Base-by-base conservation (phyloP, 1,140 invertebrate species). In the Heliconius hermathena region DNA sequence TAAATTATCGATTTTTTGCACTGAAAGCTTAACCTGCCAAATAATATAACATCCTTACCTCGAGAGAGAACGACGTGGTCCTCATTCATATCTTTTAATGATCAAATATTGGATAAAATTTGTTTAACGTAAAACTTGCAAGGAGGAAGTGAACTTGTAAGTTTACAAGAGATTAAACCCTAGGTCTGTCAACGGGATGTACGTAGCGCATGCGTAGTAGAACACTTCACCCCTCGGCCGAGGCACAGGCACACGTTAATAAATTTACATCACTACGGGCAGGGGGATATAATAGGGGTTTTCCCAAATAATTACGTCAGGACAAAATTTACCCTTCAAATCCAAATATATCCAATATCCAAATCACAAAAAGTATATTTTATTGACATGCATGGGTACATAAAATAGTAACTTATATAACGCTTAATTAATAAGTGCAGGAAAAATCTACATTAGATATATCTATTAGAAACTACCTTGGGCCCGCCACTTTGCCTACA, bases 21-120 rank as follows among this genome's bases (percentile, higher is more conserved):
- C 70, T 52, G n/a, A 75, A 74, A 81, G 75, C 73, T 79, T 77
- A 83, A 73, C 74, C 20, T 79, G 11, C 73, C 57, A 74, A 76
- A 72, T 73, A 52, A 20, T 74, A n/a, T 73, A 46, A 33, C 49
- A 16, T 54, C 86, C 95, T 95, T 95, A 97, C 97, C 96, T 97
- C 96, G 94, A 96, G 95, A 87, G 96, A 95, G 95, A 97, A 96
- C 95, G 95, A 96, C 95, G 96, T 96, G 96, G 96, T 96, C 96
- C 96, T 96, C 96, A 96, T 95, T 95, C 95, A 96, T 95, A 95
- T 95, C 95, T 95, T 92, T 90, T 90, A 84, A 87, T 77, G 85
- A 86, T 81, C 90, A 86, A 86, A 87, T 90, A 81, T 73, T 89
- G 83, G 82, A 86, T 88, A 87, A 93, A 92, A 88, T 82, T 88